A percentile compares a stretch with the other conserved stretches of the same genome.
phyloP scores from a whole-genome alignment of 92 coral and sea anemone species.

The Porites cylindrica region DNA sequence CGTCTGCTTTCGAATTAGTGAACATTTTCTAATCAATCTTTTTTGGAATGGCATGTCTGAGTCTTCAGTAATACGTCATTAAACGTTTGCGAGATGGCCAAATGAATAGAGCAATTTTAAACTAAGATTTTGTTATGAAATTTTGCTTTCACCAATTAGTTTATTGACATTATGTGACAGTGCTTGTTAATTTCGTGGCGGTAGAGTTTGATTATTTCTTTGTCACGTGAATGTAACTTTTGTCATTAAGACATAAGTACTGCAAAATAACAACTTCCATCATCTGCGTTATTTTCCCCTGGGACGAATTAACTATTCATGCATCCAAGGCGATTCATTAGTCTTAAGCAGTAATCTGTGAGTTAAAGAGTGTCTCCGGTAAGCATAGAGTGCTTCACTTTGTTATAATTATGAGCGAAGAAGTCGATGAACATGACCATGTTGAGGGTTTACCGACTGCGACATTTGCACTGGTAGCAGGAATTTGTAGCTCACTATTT shows the following conservation, averaged over 20 bases:
- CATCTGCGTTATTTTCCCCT: not conserved
- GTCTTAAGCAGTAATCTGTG: not conserved
- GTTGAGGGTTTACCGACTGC: too few species aligned
- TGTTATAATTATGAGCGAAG: too few species aligned
- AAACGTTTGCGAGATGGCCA: not conserved
- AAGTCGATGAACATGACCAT: too few species aligned
- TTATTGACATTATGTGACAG: not conserved
- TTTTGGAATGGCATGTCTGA: too few species aligned
- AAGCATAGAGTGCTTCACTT: too few species aligned
- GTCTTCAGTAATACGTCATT: not conserved
- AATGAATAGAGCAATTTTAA: conserved; percentile 1
- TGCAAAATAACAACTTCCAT: not conserved
- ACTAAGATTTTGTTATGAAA: not conserved
- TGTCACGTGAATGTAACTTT: not conserved
- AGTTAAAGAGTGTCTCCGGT: too few species aligned
- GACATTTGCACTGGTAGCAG: too few species aligned
- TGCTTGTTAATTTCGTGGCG: not conserved
- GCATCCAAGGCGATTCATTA: conserved; percentile 7
- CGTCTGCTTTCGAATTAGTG: not conserved
- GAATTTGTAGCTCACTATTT: too few species aligned
- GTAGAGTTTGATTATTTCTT: not conserved
- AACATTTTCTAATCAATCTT: too few species aligned
- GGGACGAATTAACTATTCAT: not conserved
- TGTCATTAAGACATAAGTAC: not conserved
- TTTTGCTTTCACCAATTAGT: not conserved